Percentiles rank a stretch among this genome's conserved stretches.
Evolutionary conservation across 35 echinoderm and acorn worm species (phyloP).

Genomic region (Apostichopus japonicus): DNA sequence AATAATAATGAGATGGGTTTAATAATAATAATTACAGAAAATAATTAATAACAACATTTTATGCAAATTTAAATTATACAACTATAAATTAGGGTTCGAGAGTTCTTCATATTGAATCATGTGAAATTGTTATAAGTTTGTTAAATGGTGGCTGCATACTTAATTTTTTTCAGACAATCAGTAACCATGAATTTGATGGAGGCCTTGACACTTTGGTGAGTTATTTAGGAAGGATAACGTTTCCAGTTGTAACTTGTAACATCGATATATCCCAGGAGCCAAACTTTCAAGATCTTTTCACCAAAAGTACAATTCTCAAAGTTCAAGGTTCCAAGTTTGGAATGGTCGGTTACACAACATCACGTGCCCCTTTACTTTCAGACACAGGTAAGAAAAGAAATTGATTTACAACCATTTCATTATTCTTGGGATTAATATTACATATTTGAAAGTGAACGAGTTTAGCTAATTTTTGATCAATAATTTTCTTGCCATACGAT

Average conservation of each 20-base stretch:
- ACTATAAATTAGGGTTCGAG: too few relatives aligned
- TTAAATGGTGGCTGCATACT: not conserved
- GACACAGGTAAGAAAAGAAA: slow-evolving; percentile 36
- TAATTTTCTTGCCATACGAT: too few relatives aligned
- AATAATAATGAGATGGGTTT: too few relatives aligned
- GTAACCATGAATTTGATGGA: slow-evolving; percentile 83
- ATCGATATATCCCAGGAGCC: slow-evolving; percentile 60
- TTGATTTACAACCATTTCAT: slow-evolving; percentile 1
- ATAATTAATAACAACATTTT: too few relatives aligned
- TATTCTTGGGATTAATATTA: too few relatives aligned
- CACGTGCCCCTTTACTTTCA: slow-evolving; percentile 57
- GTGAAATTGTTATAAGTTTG: too few relatives aligned
- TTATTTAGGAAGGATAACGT: slow-evolving; percentile 39
- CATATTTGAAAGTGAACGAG: too few relatives aligned
- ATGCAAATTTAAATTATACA: too few relatives aligned
- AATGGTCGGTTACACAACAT: slow-evolving; percentile 72
- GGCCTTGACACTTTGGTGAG: slow-evolving; percentile 23
- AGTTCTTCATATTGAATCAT: too few relatives aligned
- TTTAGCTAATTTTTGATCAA: too few relatives aligned
- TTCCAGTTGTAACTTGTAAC: slow-evolving; percentile 65
- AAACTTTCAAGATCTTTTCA: slow-evolving; percentile 55
- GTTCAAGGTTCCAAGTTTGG: slow-evolving; percentile 56
- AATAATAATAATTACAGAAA: too few relatives aligned
- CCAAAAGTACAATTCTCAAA: slow-evolving; percentile 38
- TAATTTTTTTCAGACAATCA: slow-evolving; percentile 46